Evolutionary conservation across 2,888 invertebrate genomes (phyloP).

Genomic region (Ormyrus rosae): DNA sequence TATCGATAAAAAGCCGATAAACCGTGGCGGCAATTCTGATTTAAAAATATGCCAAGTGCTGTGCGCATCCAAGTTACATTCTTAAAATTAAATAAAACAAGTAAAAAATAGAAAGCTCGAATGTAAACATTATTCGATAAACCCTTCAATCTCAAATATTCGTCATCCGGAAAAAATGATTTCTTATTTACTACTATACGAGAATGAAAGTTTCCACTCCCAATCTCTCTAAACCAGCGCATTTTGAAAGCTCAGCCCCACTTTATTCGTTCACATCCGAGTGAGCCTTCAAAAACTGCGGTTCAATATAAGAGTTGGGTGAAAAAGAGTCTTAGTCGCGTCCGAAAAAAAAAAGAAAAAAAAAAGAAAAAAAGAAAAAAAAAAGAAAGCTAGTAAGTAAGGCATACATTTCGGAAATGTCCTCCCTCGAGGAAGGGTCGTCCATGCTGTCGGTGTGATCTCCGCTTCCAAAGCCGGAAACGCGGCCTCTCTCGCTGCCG

Average conservation of each 20-base stretch:
- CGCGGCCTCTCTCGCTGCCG: constrained; percentile 71
- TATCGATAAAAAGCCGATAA: background rate
- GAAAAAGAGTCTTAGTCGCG: background rate
- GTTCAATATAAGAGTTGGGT: no score
- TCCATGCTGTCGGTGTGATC: constrained; percentile 73
- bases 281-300: background rate
- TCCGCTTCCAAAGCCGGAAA: constrained; percentile 68
- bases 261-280: constrained; percentile 2
- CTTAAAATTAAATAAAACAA: background rate
- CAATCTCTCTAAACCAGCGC: background rate
- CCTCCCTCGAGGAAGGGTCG: constrained; percentile 73
- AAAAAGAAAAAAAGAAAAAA: background rate
- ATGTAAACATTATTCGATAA: background rate
- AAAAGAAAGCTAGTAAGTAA: background rate
- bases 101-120: background rate
- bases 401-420: constrained; percentile 73
- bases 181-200: no score
- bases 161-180: background rate
- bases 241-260: no score
- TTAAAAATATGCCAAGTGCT: background rate
- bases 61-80: no score
- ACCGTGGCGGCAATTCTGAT: constrained; percentile 2
- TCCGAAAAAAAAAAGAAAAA: background rate
- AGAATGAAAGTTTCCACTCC: background rate
- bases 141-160: no score